Base-by-base conservation (phyloP, 2,113 vertebrate genomes). In the rabbit (Oryctolagus cuniculus) region DNA sequence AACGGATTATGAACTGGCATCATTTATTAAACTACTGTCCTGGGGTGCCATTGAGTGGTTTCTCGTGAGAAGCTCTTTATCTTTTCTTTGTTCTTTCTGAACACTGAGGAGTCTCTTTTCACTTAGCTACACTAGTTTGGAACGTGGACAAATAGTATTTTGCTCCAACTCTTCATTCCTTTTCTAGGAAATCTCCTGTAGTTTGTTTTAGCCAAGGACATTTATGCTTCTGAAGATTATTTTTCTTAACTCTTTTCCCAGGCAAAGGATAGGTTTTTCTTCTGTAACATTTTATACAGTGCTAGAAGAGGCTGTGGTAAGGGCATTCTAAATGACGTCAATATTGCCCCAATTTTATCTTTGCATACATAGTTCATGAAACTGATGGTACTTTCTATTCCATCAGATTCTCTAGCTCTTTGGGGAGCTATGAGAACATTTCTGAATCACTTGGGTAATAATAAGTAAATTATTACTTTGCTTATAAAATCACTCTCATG, bases 381-480 rank as follows among this genome's bases (percentile, higher is more conserved):
- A 49, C 0, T 49, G 10, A 63, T 72, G 44, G 9, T 49, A 85
- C 25, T 49, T 84, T 93, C 90, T 70, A 55, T 83, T 94, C 16
- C 78, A 6, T 81, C 44, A 81, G 4, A 79, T 67, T 81, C 22
- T 67, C 11, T 22, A 92, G 34, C 12, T 67, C 55, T 82, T 55
- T 27, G 7, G 6, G 19, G 93, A 95, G 17, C 29, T 74, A 10
- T 36, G 27, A 83, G 44, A 84, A 89, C 38, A 72, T 70, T 96
- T 97, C 49, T 61, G 90, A 93, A 31, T 9, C 29, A 70, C 29
- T 61, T 6, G 38, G 10, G 31, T 86, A 92, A 61, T 93, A 90
- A 29, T 64, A 88, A 90, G 29, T 67, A 94, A 77, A 83, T 91
- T 87, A 79, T 51, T 61, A 16, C 87, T 95, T 93, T 51, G 90